phyloP scores from a whole-genome alignment of 1,140 invertebrate genomes.

The Onthophagus taurus region DNA sequence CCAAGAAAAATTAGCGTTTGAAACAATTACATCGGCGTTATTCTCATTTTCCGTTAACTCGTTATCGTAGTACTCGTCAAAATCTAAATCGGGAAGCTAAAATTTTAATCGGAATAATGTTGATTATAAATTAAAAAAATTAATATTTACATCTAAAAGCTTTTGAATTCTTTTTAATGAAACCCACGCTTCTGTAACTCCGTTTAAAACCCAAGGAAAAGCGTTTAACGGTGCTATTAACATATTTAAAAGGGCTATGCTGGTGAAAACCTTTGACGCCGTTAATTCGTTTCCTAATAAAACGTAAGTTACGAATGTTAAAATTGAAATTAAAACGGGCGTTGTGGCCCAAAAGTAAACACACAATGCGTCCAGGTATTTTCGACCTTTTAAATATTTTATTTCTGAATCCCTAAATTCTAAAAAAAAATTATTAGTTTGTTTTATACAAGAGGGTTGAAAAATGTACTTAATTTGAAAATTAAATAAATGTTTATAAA shows the following conservation, averaged over 20 bases:
- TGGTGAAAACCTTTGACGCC: slow-evolving; percentile 88
- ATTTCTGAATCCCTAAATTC: slow-evolving; percentile 61
- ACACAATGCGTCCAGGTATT: slow-evolving; percentile 97
- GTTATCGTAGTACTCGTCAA: slow-evolving; percentile 36
- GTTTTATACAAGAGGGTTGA: no score
- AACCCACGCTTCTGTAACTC: slow-evolving; percentile 88
- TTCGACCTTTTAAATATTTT: slow-evolving; percentile 68
- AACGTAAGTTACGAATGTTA: slow-evolving; percentile 87
- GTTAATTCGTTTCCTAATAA: slow-evolving; percentile 70
- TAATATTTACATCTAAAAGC: slow-evolving; percentile 52
- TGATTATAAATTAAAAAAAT: background rate
- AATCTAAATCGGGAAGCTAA: slow-evolving; percentile 55
- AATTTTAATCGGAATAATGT: slow-evolving; percentile 17
- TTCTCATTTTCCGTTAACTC: slow-evolving; percentile 17
- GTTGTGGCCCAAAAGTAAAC: slow-evolving; percentile 99
- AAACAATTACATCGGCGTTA: slow-evolving; percentile 30
- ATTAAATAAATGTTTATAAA: no score
- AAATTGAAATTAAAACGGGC: slow-evolving; percentile 87
- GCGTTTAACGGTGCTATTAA: slow-evolving; percentile 92
- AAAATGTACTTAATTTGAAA: no score
- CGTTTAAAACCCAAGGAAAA: slow-evolving; percentile 98
- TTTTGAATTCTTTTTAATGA: slow-evolving; percentile 75
- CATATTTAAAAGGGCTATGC: slow-evolving; percentile 91
- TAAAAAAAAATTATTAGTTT: slow-evolving; percentile 33
- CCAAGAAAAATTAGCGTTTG: slow-evolving; percentile 39